phyloP scores from a whole-genome alignment of 92 coral and sea anemone genomes.

The Paramuricea clavata region DNA sequence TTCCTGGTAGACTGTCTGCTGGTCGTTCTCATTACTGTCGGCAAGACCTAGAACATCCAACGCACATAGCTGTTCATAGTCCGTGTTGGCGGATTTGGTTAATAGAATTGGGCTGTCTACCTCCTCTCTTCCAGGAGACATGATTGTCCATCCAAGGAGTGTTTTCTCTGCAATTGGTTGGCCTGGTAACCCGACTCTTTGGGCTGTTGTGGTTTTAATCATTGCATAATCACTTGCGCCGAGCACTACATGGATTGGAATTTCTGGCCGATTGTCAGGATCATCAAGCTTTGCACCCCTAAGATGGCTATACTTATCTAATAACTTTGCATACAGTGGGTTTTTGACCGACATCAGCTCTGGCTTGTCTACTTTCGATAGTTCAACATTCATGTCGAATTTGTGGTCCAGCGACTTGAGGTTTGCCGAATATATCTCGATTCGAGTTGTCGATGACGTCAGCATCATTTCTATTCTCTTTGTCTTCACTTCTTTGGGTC shows the following conservation, averaged over 20 bases:
- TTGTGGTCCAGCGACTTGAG: background rate
- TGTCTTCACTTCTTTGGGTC: conserved; percentile 42
- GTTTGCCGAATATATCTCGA: conserved; percentile 55
- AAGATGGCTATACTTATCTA: background rate
- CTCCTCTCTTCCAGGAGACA: conserved; percentile 51
- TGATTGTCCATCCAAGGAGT: conserved; percentile 17
- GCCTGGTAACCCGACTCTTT: background rate
- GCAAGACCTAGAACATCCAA: conserved; percentile 63
- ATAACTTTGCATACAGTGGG: background rate
- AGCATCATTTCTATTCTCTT: conserved; percentile 49
- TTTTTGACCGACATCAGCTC: background rate
- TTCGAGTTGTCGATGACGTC: conserved; percentile 49
- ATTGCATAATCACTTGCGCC: conserved; percentile 31
- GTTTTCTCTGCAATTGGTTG: background rate
- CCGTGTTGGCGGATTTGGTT: conserved; percentile 59
- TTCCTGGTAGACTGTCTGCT: conserved; percentile 59
- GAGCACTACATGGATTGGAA: background rate
- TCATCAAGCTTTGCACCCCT: no score
- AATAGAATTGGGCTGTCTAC: conserved; percentile 38
- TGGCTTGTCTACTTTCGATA: background rate
- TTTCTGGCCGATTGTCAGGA: background rate
- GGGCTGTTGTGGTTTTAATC: conserved; percentile 10
- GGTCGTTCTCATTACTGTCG: conserved; percentile 64
- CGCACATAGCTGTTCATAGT: conserved; percentile 67
- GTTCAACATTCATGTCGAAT: background rate